Base-by-base conservation (phyloP, 2,113 vertebrate genomes). In the Indri indri region DNA sequence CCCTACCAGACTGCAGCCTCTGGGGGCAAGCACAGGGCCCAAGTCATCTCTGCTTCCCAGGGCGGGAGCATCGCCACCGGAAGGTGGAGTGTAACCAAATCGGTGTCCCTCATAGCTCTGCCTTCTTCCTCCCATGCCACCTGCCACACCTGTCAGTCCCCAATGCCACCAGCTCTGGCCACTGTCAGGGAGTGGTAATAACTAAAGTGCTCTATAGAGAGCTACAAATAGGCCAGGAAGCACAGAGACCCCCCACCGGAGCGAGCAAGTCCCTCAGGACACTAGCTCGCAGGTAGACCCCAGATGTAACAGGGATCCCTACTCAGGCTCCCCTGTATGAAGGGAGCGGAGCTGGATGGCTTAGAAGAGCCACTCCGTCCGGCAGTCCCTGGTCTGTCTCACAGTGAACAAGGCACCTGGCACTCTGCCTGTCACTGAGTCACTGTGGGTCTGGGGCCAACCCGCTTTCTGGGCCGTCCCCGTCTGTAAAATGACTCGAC, bases 211-310 rank as follows among this genome's bases (percentile, higher is more conserved):
- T 22, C 34, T 20, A 4, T 5, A 11, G 86, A 61, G 68, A 81
- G 32, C 54, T 42, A 63, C 8, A 40, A 0, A 65, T 6, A 81
- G 47, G 16, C 47, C 3, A 10, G 10, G n/a, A 61, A 25, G n/a
- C 8, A 11, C 22, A 50, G 70, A 80, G 84, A 80, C 59, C 25
- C 14, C 45, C n/a, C 14, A 2, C 3, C 20, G 6, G 77, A 65
- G 30, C 0, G 71, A 65, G 30, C 0, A 12, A 30, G 34, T 68
- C 37, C n/a, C 80, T 86, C 0, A 0, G 6, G 42, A n/a, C 8
- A 0, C 13, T 22, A 45, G 61, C 50, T 66, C 45, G 5, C 11
- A 17, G 45, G n/a, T 4, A 18, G 83, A n/a, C 70, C 45, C 59
- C 30, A 3, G 11, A 17, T 11, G 18, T 8, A 20, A 61, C 8